Evolutionary conservation across 2,888 invertebrate species (phyloP), one percentile per base, ranked within the genome.

Genomic region (Lutraria lutraria): DNA sequence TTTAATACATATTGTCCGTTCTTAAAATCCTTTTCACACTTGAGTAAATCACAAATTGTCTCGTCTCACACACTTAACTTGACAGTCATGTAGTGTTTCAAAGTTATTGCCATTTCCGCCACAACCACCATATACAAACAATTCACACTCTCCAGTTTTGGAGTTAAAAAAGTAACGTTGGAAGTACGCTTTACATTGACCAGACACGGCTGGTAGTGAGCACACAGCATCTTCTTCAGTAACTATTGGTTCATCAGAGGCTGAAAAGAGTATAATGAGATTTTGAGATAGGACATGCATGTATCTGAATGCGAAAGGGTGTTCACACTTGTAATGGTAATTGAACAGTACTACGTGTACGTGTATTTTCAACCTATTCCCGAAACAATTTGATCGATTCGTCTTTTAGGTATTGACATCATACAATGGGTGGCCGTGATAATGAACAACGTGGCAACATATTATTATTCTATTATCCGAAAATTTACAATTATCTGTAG

Each of bases 61-160:
- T 52, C 60, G 60, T 25, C 29, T 80, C 6, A 53, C 43, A 83
- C 91, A 91, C 52, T 72, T 76, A 31, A 54, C 68, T 29, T 81
- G 29, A 79, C 91, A 92, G 2, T 89, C 86, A 1, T 84, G 31
- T 25, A 89, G 15, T n/a, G 87, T 83, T 72, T 89, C 56, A 60
- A 92, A 92, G 60, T 89, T 90, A 76, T 92, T 92, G 10, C 52
- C 86, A 80, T 92, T 92, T 29, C 91, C 91, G 13, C 87, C 81
- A 56, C 89, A 90, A 0, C 91, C 91, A 1, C 91, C 91, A 54
- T 88, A 92, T 21, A 90, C 60, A 79, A 90, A 92, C 4, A 31
- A 31, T 21, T 89, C 84, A 81, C 91, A 92, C 56, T 92, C 91
- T 79, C 52, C 29, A 1, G 90, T 79, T 31, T 86, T 68, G 13